Percentiles rank a stretch among this genome's conserved stretches.
Evolutionary conservation across 2,113 vertebrate genomes (phyloP).

Genomic region (Campylomormyrus numenius): DNA sequence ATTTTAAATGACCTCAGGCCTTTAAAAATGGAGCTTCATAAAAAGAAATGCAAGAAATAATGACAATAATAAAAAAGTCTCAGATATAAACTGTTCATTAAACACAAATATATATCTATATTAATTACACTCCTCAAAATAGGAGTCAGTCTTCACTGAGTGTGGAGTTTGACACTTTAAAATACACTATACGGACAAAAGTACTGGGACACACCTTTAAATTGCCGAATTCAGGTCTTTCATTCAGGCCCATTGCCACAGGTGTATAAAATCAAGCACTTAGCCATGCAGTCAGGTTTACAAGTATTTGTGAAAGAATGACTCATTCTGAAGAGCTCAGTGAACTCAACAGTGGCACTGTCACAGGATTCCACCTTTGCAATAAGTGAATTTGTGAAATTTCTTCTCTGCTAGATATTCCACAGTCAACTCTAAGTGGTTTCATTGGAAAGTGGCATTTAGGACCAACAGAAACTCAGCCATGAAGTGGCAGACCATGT

Average conservation of each 20-base stretch:
- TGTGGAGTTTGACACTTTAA: background rate
- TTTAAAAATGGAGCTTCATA: background rate
- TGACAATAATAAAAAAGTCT: conserved; percentile 3
- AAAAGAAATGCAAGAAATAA: background rate
- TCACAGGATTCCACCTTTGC: background rate
- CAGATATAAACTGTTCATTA: background rate
- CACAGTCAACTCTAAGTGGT: background rate
- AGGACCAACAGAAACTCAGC: background rate
- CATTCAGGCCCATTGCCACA: background rate
- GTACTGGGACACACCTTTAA: background rate
- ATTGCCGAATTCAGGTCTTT: background rate
- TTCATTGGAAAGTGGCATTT: background rate
- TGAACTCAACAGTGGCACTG: background rate
- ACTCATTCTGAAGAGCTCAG: background rate
- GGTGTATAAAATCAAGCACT: background rate
- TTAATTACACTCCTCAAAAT: background rate
- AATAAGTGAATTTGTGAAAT: background rate
- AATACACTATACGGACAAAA: background rate
- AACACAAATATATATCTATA: background rate
- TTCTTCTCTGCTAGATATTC: background rate
- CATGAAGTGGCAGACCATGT: background rate
- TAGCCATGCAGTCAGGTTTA: background rate
- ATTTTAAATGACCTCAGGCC: conserved; percentile 2
- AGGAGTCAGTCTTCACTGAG: background rate
- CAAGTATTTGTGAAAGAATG: background rate